A percentile compares a stretch with the other conserved stretches of the same genome.
Conservation (phyloP, 2,797 vertebrate species). For the Dicrostonyx torquatus region DNA sequence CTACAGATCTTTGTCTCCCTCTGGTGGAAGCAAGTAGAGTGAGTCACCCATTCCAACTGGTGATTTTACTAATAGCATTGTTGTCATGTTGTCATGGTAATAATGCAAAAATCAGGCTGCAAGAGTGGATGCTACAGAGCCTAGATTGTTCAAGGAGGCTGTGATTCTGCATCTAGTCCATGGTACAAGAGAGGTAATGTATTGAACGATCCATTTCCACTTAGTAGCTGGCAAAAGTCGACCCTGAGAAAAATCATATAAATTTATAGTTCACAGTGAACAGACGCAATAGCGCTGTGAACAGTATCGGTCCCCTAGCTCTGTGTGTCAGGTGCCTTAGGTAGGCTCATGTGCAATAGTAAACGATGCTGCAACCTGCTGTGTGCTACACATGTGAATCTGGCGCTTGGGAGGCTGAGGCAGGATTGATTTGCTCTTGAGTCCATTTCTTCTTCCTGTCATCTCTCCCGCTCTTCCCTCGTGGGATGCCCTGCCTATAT, state of each 20-base stretch:
- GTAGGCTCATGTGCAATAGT: too few relatives aligned
- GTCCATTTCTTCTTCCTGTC: not conserved
- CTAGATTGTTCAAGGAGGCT: not conserved
- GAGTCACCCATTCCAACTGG: not conserved
- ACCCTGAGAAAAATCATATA: not conserved
- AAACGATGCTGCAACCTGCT: not conserved
- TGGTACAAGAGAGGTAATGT: not conserved
- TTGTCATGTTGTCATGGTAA: not conserved
- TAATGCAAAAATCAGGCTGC: not conserved
- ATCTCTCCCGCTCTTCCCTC: not conserved
- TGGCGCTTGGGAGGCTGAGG: too few relatives aligned
- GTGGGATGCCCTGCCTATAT: not conserved
- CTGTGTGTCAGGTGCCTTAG: not conserved
- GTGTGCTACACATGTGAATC: too few relatives aligned
- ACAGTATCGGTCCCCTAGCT: not conserved
- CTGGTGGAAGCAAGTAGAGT: not conserved
- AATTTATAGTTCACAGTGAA: not conserved
- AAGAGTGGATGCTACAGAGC: not conserved
- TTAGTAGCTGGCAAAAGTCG: not conserved
- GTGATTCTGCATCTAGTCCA: not conserved
- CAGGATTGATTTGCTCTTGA: not conserved
- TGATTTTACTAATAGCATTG: not conserved
- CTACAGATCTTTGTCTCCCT: not conserved
- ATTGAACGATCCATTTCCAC: not conserved
- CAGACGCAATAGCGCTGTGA: not conserved